Conservation (phyloP, 2,113 vertebrate genomes). For the Conger conger region DNA sequence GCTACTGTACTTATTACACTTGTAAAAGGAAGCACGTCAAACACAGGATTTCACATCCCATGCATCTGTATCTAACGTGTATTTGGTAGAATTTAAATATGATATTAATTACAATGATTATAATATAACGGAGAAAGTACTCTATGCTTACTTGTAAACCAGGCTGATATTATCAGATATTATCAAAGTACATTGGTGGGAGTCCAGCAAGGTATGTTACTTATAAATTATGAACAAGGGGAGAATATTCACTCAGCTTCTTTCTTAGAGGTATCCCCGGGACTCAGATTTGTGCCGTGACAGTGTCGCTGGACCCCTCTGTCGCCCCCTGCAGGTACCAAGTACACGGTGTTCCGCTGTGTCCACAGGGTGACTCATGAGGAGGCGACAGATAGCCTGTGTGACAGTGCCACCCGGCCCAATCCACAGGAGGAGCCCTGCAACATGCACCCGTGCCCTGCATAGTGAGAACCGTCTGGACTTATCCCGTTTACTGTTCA, state of each 20-base stretch:
- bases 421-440: slow-evolving; percentile 85
- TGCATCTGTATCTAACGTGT: not conserved
- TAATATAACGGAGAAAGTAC: not conserved
- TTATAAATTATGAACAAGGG: not conserved
- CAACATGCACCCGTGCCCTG: slow-evolving; percentile 89
- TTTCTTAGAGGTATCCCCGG: not conserved
- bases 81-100: not conserved
- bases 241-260: not conserved
- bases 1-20: not conserved
- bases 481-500: too few relatives aligned
- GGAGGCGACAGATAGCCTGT: slow-evolving; percentile 77
- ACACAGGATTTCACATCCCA: not conserved
- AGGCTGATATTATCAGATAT: too few relatives aligned
- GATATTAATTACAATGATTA: not conserved
- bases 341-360: slow-evolving; percentile 80
- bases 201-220: too few relatives aligned
- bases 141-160: too few relatives aligned
- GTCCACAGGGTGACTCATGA: slow-evolving; percentile 81
- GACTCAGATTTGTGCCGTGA: not conserved
- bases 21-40: not conserved
- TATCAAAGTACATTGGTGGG: too few relatives aligned
- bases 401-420: slow-evolving; percentile 81
- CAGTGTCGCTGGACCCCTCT: not conserved
- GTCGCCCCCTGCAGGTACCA: slow-evolving; percentile 76
- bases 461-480: slow-evolving; percentile 78